Evolutionary conservation across 2,113 vertebrate genomes (phyloP).

Genomic region (cat (Felis catus)): DNA sequence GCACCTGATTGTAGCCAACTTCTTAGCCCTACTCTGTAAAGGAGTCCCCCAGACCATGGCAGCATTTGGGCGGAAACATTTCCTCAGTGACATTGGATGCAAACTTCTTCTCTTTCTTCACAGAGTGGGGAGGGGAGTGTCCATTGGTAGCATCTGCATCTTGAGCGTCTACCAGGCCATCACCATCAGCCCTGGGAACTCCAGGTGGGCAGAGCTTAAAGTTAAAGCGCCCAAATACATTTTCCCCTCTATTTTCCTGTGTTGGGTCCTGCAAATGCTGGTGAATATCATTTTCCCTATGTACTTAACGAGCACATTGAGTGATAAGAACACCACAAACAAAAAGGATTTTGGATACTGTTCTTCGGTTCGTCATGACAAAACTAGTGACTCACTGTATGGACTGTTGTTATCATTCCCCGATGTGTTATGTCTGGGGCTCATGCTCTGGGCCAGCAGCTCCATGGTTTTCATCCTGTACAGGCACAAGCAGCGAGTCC

Average conservation of each 20-base stretch:
- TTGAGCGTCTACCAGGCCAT: not conserved
- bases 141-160: not conserved
- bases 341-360: not conserved
- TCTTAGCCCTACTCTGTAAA: not conserved
- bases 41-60: not conserved
- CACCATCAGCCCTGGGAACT: not conserved
- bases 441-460: fast-evolving
- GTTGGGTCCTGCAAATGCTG: not conserved
- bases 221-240: not conserved
- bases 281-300: not conserved
- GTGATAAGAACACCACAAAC: not conserved
- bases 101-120: not conserved
- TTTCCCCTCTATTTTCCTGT: not conserved
- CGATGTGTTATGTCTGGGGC: not conserved
- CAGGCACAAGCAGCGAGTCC: not conserved
- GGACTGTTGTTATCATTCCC: fast-evolving
- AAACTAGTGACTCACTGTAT: fast-evolving
- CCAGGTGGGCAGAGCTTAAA: not conserved
- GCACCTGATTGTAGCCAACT: not conserved
- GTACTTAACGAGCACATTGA: fast-evolving
- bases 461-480: not conserved
- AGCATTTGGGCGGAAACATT: not conserved
- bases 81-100: not conserved
- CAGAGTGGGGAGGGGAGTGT: not conserved
- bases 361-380: not conserved